Evolutionary conservation across 2,797 vertebrate genomes (phyloP).

Genomic region (Neosalanx taihuensis): DNA sequence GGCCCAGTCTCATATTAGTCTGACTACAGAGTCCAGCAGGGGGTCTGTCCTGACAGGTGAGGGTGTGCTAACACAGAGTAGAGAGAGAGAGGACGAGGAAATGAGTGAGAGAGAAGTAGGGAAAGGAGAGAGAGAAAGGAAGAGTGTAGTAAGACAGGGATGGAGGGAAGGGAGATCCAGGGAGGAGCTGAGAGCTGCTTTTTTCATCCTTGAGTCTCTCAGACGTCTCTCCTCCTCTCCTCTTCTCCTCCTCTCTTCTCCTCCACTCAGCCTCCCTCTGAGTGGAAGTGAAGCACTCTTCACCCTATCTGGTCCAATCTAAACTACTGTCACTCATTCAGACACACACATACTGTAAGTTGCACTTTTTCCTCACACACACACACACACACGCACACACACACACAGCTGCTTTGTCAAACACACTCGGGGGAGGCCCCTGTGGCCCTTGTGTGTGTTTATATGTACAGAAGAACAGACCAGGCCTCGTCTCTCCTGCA

Average conservation of each 20-base stretch:
- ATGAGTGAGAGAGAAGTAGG: neutral
- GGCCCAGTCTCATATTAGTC: neutral
- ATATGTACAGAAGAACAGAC: no score
- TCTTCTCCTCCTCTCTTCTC: neutral
- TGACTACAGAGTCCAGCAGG: neutral
- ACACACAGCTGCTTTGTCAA: no score
- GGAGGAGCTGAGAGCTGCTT: slow-evolving; percentile 12
- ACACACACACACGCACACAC: no score
- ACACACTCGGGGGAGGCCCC: no score
- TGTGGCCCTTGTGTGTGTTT: no score
- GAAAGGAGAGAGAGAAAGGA: neutral
- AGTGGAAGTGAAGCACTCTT: slow-evolving; percentile 54
- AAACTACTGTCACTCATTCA: slow-evolving; percentile 45
- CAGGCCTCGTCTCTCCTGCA: no score
- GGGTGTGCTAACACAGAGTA: neutral
- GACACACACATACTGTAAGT: neutral
- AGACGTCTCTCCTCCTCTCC: neutral
- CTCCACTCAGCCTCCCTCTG: neutral
- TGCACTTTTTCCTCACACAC: no score
- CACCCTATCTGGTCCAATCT: slow-evolving; percentile 51
- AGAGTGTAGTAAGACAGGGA: neutral
- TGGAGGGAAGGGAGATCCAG: neutral
- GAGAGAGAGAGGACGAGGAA: neutral
- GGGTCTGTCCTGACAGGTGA: no score
- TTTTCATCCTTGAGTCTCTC: slow-evolving; percentile 16